Conservation (phyloP, 1,140 invertebrate genomes). For the Cheumatopsyche charites region DNA sequence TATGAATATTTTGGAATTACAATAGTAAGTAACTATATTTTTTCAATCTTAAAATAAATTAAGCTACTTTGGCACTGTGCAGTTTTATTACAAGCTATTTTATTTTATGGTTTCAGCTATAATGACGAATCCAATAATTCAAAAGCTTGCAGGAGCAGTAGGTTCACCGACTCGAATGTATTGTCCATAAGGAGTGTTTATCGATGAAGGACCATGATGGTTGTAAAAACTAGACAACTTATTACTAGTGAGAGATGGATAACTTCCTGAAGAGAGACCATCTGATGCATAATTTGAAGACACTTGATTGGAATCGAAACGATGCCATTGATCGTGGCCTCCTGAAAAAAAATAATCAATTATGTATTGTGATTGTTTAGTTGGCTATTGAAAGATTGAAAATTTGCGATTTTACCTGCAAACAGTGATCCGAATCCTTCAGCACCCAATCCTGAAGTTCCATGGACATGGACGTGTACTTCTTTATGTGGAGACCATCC, state of each 20-base stretch:
- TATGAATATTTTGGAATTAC: background rate
- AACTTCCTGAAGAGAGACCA: too few relatives aligned
- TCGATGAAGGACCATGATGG: constrained; percentile 52
- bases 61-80: background rate
- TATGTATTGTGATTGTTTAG: background rate
- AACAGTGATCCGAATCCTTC: background rate
- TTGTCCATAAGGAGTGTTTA: constrained; percentile 57
- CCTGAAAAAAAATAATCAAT: background rate
- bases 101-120: background rate
- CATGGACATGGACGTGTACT: constrained; percentile 58
- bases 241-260: background rate
- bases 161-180: constrained; percentile 53
- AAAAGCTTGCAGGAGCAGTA: constrained; percentile 6
- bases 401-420: background rate
- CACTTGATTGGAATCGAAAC: background rate
- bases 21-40: background rate
- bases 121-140: too few relatives aligned
- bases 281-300: background rate
- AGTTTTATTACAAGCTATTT: too few relatives aligned
- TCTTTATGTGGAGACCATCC: constrained; percentile 52
- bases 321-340: constrained; percentile 6
- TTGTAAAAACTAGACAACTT: background rate
- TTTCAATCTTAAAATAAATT: background rate
- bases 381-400: background rate
- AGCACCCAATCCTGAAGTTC: constrained; percentile 29